Base-by-base conservation (phyloP, 1,140 invertebrate species). In the Drosophila littoralis region DNA sequence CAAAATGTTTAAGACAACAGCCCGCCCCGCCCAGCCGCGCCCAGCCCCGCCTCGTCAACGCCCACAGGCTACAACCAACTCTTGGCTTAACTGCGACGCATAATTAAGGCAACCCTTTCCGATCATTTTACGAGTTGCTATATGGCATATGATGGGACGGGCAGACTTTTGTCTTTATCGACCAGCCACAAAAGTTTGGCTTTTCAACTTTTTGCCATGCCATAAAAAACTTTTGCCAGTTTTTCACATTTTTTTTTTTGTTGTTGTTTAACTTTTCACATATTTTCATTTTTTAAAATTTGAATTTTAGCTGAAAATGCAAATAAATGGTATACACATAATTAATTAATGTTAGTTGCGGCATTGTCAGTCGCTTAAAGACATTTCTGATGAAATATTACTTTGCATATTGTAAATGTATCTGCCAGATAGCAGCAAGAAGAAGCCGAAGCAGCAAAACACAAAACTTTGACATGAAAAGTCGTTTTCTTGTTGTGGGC, bases 321-420 rank as follows among this genome's bases (percentile, higher is more conserved):
- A 61, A 73, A 36, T 17, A 64, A 36, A 55, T 60, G 13, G 6
- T 36, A 17, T 81, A 35, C 72, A 55, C 75, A 76, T 82, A 82
- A 83, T 82, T 82, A 83, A 82, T 82, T 83, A 83, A 71, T 35
- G 61, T 45, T 71, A 79, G 80, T 83, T 83, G 80, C 33, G 43
- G 42, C 57, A 57, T 57, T 79, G 63, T 81, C 71, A 71, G 76
- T 46, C 45, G 45, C 35, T 48, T 50, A 59, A 48, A 42, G 32
- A 74, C 54, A 55, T 67, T 72, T 69, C 59, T 68, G 52, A 67
- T 82, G 80, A 82, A 82, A 82, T 75, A 82, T 83, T 57, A 71
- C 66, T 70, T 64, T 63, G 58, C 57, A 69, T 59, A 54, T 75
- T 75, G 32, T 75, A 40, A 58, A 42, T 38, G 35, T 32, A 45